A percentile compares a stretch with the other conserved stretches of the same genome.
These are phyloP conservation scores for Tauraco hartlaubi DNA, from an alignment of 2,797 vertebrate species.

Conservation along the genomic window DNA sequence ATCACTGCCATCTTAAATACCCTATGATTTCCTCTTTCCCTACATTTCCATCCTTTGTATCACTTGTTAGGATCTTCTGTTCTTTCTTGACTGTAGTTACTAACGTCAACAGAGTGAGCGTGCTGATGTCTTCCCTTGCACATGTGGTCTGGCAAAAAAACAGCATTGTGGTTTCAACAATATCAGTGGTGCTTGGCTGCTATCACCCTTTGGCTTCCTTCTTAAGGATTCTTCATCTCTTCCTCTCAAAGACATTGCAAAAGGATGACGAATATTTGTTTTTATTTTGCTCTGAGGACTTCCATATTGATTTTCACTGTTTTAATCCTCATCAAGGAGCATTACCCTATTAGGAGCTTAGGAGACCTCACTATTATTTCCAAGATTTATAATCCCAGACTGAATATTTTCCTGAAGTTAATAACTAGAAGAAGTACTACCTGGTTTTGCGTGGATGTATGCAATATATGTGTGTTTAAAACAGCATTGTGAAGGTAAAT, in stretches of 20 bases:
- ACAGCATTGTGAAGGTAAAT: not conserved
- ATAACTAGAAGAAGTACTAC: not conserved
- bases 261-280: not conserved
- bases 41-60: not conserved
- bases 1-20: not conserved
- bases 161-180: not conserved
- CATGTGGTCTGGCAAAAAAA: not conserved
- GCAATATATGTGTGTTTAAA: not conserved
- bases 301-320: constrained; percentile 6
- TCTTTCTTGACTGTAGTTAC: not conserved
- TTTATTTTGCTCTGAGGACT: not conserved
- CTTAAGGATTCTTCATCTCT: not conserved
- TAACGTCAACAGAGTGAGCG: not conserved
- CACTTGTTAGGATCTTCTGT: not conserved
- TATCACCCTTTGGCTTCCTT: not conserved
- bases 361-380: not conserved
- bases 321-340: not conserved
- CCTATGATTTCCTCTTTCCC: not conserved
- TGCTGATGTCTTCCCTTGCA: not conserved
- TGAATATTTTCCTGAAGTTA: not conserved
- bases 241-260: not conserved
- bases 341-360: not conserved
- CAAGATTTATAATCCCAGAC: constrained; percentile 1
- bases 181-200: not conserved
- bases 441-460: not conserved